A percentile compares a stretch with the other conserved stretches of the same genome.
phyloP scores from a whole-genome alignment of 2,888 invertebrate genomes.

The Antitype chi region DNA sequence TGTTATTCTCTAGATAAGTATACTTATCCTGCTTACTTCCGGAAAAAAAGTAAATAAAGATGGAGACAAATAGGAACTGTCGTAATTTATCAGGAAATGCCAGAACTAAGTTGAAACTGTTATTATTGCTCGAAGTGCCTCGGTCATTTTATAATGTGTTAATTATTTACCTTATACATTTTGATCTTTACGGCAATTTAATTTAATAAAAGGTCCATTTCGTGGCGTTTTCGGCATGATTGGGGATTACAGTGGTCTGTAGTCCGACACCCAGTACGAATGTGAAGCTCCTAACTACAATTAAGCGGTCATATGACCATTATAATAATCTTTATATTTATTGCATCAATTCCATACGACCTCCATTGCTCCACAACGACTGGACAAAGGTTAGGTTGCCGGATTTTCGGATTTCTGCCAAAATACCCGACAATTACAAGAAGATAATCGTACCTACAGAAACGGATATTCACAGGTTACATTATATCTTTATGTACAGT shows the following conservation, averaged over 20 bases:
- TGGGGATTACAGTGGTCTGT: not conserved
- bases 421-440: too few species aligned
- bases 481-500: too few species aligned
- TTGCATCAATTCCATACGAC: too few species aligned
- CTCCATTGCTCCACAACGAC: too few species aligned
- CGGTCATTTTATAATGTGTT: not conserved
- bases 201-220: not conserved
- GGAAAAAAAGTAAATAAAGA: conserved; percentile 25
- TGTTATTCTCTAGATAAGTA: conserved; percentile 32
- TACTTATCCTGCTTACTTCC: conserved; percentile 22
- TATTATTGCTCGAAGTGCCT: conserved; percentile 14
- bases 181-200: not conserved
- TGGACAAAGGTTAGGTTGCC: too few species aligned
- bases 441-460: too few species aligned
- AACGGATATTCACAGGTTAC: too few species aligned
- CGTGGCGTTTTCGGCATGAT: not conserved
- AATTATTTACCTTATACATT: not conserved
- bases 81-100: conserved; percentile 36
- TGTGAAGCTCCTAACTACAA: not conserved
- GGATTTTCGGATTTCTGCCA: too few species aligned
- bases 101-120: conserved; percentile 6
- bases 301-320: too few species aligned
- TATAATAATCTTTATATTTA: too few species aligned
- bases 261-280: not conserved
- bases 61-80: conserved; percentile 30